Evolutionary conservation across 2,113 vertebrate genomes (phyloP), one percentile per base, ranked within the genome.

Genomic region (Glareola pratincola): DNA sequence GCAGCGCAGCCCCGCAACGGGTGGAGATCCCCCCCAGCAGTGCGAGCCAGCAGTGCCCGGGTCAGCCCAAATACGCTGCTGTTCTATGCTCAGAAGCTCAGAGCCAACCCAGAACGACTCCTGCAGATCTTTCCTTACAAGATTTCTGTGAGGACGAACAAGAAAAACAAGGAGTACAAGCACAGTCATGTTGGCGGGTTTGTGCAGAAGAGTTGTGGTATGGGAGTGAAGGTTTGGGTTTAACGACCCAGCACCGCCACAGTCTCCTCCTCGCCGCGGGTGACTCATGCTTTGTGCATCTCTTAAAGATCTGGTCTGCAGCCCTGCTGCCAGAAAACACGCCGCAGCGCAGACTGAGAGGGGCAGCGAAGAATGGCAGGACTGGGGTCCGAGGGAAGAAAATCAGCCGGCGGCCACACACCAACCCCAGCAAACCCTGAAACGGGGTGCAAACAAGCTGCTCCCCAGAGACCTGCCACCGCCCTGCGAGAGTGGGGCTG

Each of bases 31-130:
- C 9, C 30, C 4, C 11, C 32, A 43, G 2, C 7, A 62, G 22
- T 2, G 1, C 22, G 26, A 60, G 30, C 1, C 37, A 30, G 23
- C 7, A 47, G 11, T 1, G 34, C 5, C 29, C 1, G 0, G 1
- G 12, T 12, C 3, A 1, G 8, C 79, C 37, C 39, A 23, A 12
- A 54, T 2, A 6, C 1, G 5, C 14, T 3, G 8, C 13, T 34
- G 36, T 62, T 37, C 22, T 50, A 1, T 0, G 3, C 30, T 78
- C 39, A 60, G 54, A 66, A 74, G 71, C 23, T 48, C 80, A 69
- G 24, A 91, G 45, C 45, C 27, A 18, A 29, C 12, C 3, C 37
- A 19, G 26, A 69, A 34, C 9, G 16, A 19, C 36, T 56, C 43
- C 10, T 6, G 9, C 3, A 2, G 72, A n/a, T 15, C 13, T 37